Percentiles rank a stretch among this genome's conserved stretches.
phyloP scores from a whole-genome alignment of 2,797 vertebrate species.

The Limosa lapponica region DNA sequence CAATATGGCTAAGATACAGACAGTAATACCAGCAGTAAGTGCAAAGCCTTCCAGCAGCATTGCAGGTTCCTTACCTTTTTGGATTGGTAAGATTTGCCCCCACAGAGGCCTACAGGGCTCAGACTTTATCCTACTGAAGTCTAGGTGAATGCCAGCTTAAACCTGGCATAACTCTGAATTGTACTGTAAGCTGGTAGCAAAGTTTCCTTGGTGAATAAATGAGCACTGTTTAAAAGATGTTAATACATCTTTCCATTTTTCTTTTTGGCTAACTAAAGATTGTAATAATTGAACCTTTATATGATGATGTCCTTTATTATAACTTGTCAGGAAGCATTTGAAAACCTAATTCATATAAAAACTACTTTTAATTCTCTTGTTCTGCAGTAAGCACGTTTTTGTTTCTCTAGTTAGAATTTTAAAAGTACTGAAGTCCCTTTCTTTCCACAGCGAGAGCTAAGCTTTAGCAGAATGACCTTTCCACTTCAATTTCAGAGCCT shows the following conservation, averaged over 20 bases:
- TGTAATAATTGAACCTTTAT: background rate
- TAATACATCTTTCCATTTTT: background rate
- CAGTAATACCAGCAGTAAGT: background rate
- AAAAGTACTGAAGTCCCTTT: background rate
- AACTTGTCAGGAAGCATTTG: background rate
- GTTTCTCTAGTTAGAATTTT: background rate
- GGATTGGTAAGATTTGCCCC: background rate
- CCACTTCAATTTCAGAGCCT: background rate
- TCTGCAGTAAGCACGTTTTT: background rate
- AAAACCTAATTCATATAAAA: background rate
- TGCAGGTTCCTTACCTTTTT: background rate
- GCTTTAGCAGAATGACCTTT: background rate
- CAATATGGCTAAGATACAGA: accelerated
- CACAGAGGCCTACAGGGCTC: background rate
- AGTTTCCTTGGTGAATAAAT: background rate
- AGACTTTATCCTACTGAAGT: background rate
- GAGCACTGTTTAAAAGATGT: background rate
- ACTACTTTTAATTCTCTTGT: background rate
- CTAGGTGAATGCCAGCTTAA: background rate
- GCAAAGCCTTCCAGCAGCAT: background rate
- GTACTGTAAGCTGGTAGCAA: background rate
- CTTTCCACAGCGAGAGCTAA: background rate
- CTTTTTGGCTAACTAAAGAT: background rate
- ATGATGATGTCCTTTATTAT: background rate
- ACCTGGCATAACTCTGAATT: background rate